Evolutionary conservation across 2,113 vertebrate genomes (phyloP), one percentile per base, ranked within the genome.

Genomic region (Pterocles orientalis): DNA sequence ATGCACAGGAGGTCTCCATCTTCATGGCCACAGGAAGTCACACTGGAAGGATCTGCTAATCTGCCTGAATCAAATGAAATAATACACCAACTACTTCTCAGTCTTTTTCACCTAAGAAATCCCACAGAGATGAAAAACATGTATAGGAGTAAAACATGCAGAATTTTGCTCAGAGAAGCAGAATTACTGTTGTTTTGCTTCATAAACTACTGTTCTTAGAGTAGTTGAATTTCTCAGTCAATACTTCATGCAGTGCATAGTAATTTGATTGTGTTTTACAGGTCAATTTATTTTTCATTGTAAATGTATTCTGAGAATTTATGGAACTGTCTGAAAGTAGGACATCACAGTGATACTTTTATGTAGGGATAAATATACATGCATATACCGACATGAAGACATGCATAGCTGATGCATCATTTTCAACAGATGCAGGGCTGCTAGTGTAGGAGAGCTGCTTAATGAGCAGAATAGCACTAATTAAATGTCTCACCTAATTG

Each of bases 21-120:
- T 71, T 91, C 70, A 25, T 92, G 66, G 23, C 97, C 97, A 95
- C 97, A 98, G 56, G 90, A 78, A 66, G 96, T 95, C 7, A 0
- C 18, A 9, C 20, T 12, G 20, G 87, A 96, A 71, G 95, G 97
- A 88, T 98, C 98, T 89, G 71, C 92, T 97, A 98, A 92, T 94
- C 98, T 98, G 20, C 97, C 98, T 98, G 77, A 78, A 94, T 70
- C 14, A 94, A 77, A 95, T 18, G 1, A 65, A 95, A 88, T 28
- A 90, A 61, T 12, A 19, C 10, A 86, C 33, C 28, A 72, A 81
- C 65, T 65, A 41, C 10, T 82, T 71, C 24, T 81, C 51, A 81
- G 23, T 47, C 2, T n/a, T 81, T 62, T 88, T 81, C 56, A 64
- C 26, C 53, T 7, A 86, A 47, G 18, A 88, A 76, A 79, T 61